phyloP scores from a whole-genome alignment of 2,113 vertebrate species.

The Theropithecus gelada region DNA sequence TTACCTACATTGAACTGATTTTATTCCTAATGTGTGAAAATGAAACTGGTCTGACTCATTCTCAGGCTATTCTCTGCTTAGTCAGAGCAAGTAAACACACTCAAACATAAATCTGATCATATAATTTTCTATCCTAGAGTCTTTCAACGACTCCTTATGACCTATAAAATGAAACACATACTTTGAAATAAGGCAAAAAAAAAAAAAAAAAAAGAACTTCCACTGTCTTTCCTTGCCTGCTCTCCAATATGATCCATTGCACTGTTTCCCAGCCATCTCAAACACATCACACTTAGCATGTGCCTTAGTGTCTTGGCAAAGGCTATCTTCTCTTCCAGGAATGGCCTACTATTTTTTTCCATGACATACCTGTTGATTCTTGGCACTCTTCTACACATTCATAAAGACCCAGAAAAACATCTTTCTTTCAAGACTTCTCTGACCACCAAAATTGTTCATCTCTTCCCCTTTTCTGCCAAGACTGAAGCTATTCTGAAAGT shows the following conservation, averaged over 20 bases:
- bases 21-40: neutral
- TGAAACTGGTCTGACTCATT: constrained; percentile 8
- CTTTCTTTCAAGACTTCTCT: neutral
- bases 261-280: neutral
- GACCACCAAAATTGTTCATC: neutral
- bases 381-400: neutral
- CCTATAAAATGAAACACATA: neutral
- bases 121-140: neutral
- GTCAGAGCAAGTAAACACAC: neutral
- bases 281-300: neutral
- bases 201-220: neutral
- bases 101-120: neutral
- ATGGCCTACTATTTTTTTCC: neutral
- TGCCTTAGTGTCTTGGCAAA: neutral
- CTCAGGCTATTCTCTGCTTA: neutral
- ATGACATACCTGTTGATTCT: neutral
- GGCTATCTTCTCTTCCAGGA: neutral
- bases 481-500: neutral
- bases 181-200: neutral
- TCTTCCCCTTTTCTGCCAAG: neutral
- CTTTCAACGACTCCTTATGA: neutral
- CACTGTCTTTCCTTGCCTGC: neutral
- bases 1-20: neutral
- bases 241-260: neutral
- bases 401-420: neutral